Evolutionary conservation across 2,797 vertebrate genomes (phyloP).

Genomic region (Cuculus canorus): DNA sequence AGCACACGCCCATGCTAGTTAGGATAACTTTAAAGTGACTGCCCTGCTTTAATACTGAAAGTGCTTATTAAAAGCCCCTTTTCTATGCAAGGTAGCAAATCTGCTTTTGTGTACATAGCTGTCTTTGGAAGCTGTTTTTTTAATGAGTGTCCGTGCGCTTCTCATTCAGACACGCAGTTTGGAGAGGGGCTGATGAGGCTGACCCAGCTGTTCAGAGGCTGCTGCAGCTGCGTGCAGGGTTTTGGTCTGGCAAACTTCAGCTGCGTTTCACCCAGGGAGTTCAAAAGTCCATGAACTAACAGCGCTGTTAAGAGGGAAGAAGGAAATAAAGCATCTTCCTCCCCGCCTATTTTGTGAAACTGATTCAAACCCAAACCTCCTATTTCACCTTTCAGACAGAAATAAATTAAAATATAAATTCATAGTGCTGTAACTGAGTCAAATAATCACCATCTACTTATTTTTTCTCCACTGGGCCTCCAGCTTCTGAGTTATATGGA

Average conservation of each 20-base stretch:
- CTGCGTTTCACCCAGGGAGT: neutral
- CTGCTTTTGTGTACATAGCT: neutral
- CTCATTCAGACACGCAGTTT: neutral
- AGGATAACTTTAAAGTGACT: neutral
- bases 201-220: neutral
- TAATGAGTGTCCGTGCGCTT: neutral
- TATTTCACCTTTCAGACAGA: neutral
- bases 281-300: neutral
- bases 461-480: neutral
- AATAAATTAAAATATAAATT: neutral
- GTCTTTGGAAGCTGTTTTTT: neutral
- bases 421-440: neutral
- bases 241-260: neutral
- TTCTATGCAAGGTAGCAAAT: neutral
- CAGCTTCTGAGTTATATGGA: neutral
- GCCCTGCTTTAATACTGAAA: neutral
- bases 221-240: neutral
- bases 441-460: neutral
- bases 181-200: neutral
- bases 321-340: neutral
- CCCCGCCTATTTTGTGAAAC: neutral
- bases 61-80: neutral
- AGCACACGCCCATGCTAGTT: fast-evolving
- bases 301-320: neutral
- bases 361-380: neutral